Base-by-base conservation (phyloP, 2,113 vertebrate species). In the Hypocryptadius cinnamomeus region DNA sequence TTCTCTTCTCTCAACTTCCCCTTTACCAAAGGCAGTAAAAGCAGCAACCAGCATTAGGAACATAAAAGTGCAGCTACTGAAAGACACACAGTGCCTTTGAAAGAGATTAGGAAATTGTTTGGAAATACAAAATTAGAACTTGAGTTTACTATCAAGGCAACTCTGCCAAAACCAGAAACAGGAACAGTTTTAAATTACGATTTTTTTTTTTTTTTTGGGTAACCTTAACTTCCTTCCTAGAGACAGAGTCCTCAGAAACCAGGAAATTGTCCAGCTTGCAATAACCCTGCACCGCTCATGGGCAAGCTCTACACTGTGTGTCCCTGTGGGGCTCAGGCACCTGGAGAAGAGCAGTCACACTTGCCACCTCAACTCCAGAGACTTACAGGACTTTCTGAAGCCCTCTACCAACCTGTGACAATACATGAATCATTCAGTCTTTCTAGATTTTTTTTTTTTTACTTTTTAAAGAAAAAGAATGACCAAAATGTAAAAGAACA, bases 291-390 rank as follows among this genome's bases (percentile, higher is more conserved):
- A 66, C 10, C 3, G 5, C 19, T 79, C 71, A 56, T 3, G 2
- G 16, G 12, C 48, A 60, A 79, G 33, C 12, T 27, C 0, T 3
- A 54, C 0, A 4, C 7, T 17, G 28, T 39, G 31, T 28, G 18
- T 21, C 28, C 15, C 68, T 51, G 24, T 6, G 47, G 25, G 37
- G 18, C 47, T 51, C 31, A 27, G 69, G 64, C 44, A 76, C 48
- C 24, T 16, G 27, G 12, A 54, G 28, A 83, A 59, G 28, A 1
- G 1, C 5, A 17, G 54, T 25, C 27, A 27, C 2, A 8, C 31
- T 45, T 10, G 4, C 14, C 68, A 60, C 53, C 48, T 47, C 18
- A 0, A 15, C 37, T 70, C 42, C 7, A 15, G 44, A 45, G n/a
- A 22, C 39, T 21, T 22, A 45, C 0, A 33, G 15, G 10, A 74